Evolutionary conservation across 2,113 vertebrate genomes (phyloP).

Genomic region (Ameiurus melas): DNA sequence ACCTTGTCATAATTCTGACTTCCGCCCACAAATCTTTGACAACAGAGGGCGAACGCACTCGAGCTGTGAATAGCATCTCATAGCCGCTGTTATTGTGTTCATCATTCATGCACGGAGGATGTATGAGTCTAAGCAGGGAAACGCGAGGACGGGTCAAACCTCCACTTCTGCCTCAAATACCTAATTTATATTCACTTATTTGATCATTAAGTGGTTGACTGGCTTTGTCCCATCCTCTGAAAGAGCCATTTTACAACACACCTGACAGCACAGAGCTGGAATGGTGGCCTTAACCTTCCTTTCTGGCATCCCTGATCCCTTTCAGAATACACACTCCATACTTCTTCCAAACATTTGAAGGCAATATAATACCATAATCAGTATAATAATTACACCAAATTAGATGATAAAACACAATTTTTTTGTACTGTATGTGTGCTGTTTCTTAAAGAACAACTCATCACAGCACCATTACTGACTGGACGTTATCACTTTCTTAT

Average conservation of each 20-base stretch:
- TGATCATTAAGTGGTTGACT: constrained; percentile 50
- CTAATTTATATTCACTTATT: constrained; percentile 58
- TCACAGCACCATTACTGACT: background rate
- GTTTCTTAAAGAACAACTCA: background rate
- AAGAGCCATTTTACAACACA: constrained; percentile 53
- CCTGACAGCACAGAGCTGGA: constrained; percentile 48
- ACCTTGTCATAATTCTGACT: constrained; percentile 8
- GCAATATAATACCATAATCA: constrained; percentile 57
- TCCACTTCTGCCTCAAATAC: constrained; percentile 46
- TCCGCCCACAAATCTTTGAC: constrained; percentile 27
- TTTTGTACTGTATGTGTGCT: background rate
- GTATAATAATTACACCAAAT: constrained; percentile 10
- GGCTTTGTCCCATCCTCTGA: constrained; percentile 46
- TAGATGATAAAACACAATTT: background rate
- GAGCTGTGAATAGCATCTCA: constrained; percentile 29
- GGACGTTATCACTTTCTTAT: background rate
- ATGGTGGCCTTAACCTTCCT: constrained; percentile 69
- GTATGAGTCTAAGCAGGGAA: constrained; percentile 6
- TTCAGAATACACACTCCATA: constrained; percentile 38
- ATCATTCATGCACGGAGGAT: constrained; percentile 35
- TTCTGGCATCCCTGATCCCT: constrained; percentile 17
- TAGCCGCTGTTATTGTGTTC: constrained; percentile 34
- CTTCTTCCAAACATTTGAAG: constrained; percentile 62
- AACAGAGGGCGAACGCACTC: constrained; percentile 19
- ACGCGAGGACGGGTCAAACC: constrained; percentile 31